Conservation (phyloP, 2,888 invertebrate genomes). For the Leptopilina drosophilae region DNA sequence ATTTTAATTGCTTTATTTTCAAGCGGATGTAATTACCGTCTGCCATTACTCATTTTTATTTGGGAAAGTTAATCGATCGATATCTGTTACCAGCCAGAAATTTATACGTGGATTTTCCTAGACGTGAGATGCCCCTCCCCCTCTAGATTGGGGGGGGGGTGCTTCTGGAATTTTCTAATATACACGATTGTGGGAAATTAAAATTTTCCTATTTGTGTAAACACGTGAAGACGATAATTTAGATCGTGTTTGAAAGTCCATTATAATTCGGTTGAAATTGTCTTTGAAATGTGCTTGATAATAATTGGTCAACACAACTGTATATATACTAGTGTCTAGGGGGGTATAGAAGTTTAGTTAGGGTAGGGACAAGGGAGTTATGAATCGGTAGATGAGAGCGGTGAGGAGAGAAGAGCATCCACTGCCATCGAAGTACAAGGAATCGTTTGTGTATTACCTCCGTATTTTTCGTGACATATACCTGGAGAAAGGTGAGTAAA, state of each 20-base stretch:
- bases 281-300: neutral
- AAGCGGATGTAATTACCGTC: neutral
- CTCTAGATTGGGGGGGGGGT: neutral
- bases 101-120: neutral
- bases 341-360: slow-evolving; percentile 42
- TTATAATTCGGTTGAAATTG: neutral
- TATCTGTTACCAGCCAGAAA: neutral
- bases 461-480: slow-evolving; percentile 47
- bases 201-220: neutral
- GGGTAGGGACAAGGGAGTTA: slow-evolving; percentile 29
- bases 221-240: neutral
- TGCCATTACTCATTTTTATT: neutral
- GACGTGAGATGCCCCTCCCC: too few species aligned
- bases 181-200: neutral
- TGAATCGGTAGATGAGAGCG: slow-evolving; percentile 21
- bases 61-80: neutral
- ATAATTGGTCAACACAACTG: slow-evolving; percentile 9
- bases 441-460: slow-evolving; percentile 54
- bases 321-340: slow-evolving; percentile 62
- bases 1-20: neutral
- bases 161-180: neutral
- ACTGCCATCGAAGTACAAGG: slow-evolving; percentile 57
- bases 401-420: slow-evolving; percentile 44
- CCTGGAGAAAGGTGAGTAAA: slow-evolving; percentile 30
- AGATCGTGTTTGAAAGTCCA: neutral